Percentiles rank a stretch among this genome's conserved stretches.
Conservation (phyloP, 2,888 invertebrate species). For the Cantharis lateralis region DNA sequence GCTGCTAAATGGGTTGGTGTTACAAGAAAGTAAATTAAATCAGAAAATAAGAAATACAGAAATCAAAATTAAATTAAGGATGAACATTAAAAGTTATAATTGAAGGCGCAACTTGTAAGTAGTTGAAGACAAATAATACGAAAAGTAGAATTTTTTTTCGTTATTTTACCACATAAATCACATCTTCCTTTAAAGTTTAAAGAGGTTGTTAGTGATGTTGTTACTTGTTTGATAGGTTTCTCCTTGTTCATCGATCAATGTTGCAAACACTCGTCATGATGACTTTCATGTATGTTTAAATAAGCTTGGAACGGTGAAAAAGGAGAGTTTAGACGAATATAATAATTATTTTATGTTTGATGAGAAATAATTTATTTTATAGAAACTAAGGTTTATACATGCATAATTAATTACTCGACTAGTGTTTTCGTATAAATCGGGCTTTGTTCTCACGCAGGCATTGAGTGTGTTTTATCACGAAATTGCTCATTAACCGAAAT, state of each 20-base stretch:
- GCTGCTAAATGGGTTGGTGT: too few species aligned
- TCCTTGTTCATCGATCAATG: constrained; percentile 4
- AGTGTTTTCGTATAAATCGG: neutral
- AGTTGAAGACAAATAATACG: neutral
- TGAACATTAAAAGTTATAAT: neutral
- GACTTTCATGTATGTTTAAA: neutral
- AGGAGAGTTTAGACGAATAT: neutral
- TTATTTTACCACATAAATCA: neutral
- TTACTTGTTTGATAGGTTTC: neutral
- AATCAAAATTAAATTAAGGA: neutral
- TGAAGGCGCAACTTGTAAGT: neutral
- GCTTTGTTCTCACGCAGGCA: neutral
- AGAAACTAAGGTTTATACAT: neutral
- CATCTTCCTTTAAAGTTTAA: neutral
- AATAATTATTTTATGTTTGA: neutral
- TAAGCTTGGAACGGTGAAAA: neutral
- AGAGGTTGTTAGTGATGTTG: neutral
- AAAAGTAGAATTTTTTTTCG: neutral
- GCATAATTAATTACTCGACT: neutral
- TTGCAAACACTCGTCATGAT: constrained; percentile 2
- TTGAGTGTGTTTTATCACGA: neutral
- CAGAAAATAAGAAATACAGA: neutral
- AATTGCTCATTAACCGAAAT: neutral
- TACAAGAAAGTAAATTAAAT: too few species aligned
- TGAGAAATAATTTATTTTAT: neutral